phyloP scores from a whole-genome alignment of 2,113 vertebrate species.

The Ancistrus triradiatus region DNA sequence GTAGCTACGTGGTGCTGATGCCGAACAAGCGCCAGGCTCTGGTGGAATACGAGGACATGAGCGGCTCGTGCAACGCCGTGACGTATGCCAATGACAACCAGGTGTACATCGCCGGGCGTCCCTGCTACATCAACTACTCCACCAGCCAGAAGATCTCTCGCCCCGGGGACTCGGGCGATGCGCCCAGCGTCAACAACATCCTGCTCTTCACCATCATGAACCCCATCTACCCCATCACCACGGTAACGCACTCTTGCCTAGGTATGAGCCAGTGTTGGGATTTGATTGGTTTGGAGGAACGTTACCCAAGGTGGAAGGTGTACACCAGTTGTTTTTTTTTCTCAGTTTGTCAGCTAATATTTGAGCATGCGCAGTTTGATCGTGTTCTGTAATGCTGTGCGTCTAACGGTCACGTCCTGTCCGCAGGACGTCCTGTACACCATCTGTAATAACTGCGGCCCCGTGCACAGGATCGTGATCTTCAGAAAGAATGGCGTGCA shows the following conservation, averaged over 20 bases:
- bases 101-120: constrained; percentile 89
- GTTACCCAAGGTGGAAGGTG: background rate
- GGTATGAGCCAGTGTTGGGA: too few species aligned
- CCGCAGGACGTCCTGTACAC: constrained; percentile 89
- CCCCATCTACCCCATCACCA: constrained; percentile 86
- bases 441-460: constrained; percentile 92
- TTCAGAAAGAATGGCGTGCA: constrained; percentile 95
- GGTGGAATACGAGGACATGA: constrained; percentile 90
- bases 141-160: constrained; percentile 96
- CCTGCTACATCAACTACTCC: constrained; percentile 93
- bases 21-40: constrained; percentile 92
- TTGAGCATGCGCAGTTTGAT: background rate
- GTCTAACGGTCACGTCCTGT: background rate
- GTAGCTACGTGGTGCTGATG: constrained; percentile 93
- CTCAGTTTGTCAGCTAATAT: background rate
- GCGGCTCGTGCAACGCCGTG: constrained; percentile 86
- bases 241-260: constrained; percentile 70
- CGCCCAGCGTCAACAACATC: constrained; percentile 86
- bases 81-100: constrained; percentile 91
- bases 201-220: constrained; percentile 91
- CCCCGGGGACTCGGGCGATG: constrained; percentile 81
- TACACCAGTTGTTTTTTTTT: background rate
- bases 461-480: constrained; percentile 94
- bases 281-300: too few species aligned
- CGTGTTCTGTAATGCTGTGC: background rate